A percentile compares a stretch with the other conserved stretches of the same genome.
Evolutionary conservation across 2,797 vertebrate genomes (phyloP).

Genomic region (Australoheros facetus): DNA sequence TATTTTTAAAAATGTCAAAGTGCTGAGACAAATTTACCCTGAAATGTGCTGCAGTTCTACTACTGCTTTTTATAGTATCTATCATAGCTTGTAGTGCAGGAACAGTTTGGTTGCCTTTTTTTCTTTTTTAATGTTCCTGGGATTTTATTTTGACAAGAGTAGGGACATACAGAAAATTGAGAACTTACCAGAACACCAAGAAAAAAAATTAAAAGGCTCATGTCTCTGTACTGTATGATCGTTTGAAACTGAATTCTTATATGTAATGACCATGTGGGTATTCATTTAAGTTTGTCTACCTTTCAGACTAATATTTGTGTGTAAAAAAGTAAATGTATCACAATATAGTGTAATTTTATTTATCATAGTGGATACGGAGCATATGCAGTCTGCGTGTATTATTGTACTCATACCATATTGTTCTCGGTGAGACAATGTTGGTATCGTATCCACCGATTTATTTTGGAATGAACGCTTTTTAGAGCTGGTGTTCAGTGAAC

Average conservation of each 20-base stretch:
- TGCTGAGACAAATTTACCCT: conserved; percentile 77
- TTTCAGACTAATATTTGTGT: not conserved
- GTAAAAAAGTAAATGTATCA: not conserved
- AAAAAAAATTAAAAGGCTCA: conserved; percentile 12
- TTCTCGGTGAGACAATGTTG: conserved; percentile 11
- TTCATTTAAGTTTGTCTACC: not conserved
- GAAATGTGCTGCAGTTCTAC: conserved; percentile 68
- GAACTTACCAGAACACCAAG: conserved; percentile 41
- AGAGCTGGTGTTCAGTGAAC: conserved; percentile 20
- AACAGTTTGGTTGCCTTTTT: conserved; percentile 12
- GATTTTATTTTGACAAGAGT: conserved; percentile 53
- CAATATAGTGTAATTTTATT: not conserved
- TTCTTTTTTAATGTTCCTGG: not conserved
- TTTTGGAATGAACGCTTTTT: conserved; percentile 21
- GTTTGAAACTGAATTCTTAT: conserved; percentile 11
- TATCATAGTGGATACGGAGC: not conserved
- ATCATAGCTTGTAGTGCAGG: conserved; percentile 43
- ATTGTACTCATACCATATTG: not conserved
- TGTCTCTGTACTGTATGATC: not conserved
- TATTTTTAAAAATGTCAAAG: conserved; percentile 73
- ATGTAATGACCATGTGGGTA: not conserved
- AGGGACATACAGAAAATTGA: conserved; percentile 44
- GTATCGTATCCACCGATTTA: conserved; percentile 25
- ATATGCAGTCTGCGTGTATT: conserved; percentile 9
- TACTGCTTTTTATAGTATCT: conserved; percentile 69